Evolutionary conservation across 2,888 invertebrate genomes (phyloP).

Genomic region (Latrodectus hesperus): DNA sequence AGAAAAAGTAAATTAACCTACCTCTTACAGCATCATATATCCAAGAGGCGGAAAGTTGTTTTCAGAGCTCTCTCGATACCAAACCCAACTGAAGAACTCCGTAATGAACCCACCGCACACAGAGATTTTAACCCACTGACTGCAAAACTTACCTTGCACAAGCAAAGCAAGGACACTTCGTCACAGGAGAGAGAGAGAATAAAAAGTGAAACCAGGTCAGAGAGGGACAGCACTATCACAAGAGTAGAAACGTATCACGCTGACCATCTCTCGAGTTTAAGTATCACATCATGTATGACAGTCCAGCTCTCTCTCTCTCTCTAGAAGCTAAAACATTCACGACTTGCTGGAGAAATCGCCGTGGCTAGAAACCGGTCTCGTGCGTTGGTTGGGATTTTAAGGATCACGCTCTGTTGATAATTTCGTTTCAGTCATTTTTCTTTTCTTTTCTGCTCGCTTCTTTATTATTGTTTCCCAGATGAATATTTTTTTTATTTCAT

Average conservation of each 20-base stretch:
- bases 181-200: conserved; percentile 12
- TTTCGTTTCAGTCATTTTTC: conserved; percentile 35
- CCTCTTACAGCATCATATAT: conserved; percentile 27
- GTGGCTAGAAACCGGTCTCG: conserved; percentile 51
- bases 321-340: conserved; percentile 45
- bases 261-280: conserved; percentile 50
- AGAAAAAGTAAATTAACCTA: neutral
- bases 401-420: conserved; percentile 60
- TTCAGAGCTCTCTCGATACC: neutral
- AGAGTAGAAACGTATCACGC: conserved; percentile 50
- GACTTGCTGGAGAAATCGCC: conserved; percentile 34
- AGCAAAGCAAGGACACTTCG: conserved; percentile 40
- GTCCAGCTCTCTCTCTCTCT: conserved; percentile 33
- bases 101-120: conserved; percentile 2
- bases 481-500: conserved; percentile 16
- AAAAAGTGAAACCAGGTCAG: conserved; percentile 64
- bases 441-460: conserved; percentile 10
- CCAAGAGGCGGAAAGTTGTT: conserved; percentile 25
- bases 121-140: conserved; percentile 17
- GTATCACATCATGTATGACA: conserved; percentile 49
- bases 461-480: conserved; percentile 28
- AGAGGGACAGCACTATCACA: conserved; percentile 56
- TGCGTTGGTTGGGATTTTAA: conserved; percentile 45
- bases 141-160: conserved; percentile 20
- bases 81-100: conserved; percentile 15